A percentile compares a stretch with the other conserved stretches of the same genome.
Conservation (phyloP, 2,797 vertebrate genomes). For the Chloroceryle amazona region DNA sequence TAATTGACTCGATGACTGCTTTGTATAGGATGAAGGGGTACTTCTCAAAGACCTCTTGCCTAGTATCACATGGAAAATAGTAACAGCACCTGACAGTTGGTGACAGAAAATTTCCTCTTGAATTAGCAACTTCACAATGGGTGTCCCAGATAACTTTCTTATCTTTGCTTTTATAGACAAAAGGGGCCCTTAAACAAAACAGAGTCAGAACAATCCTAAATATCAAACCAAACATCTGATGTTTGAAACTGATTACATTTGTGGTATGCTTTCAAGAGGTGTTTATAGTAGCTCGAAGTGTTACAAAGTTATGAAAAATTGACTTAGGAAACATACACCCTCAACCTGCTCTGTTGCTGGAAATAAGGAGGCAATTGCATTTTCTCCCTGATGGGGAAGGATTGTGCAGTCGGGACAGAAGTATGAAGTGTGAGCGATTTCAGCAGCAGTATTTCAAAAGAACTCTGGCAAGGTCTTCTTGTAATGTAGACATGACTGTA, state of each 20-base stretch:
- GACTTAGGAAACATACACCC: slow-evolving; percentile 46
- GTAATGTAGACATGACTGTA: neutral
- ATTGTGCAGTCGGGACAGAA: slow-evolving; percentile 6
- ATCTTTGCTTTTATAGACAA: slow-evolving; percentile 31
- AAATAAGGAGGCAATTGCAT: slow-evolving; percentile 5
- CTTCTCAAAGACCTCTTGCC: slow-evolving; percentile 40
- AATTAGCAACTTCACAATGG: neutral
- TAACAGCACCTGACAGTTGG: slow-evolving; percentile 55
- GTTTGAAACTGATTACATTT: slow-evolving; percentile 46
- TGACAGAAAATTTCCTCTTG: slow-evolving; percentile 22
- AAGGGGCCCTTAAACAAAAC: neutral
- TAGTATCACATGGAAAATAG: slow-evolving; percentile 46
- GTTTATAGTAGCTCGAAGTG: slow-evolving; percentile 22
- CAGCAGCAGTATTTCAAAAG: slow-evolving; percentile 36
- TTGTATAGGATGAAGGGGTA: slow-evolving; percentile 32
- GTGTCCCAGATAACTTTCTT: slow-evolving; percentile 45
- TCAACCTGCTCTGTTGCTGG: slow-evolving; percentile 31
- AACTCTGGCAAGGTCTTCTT: slow-evolving; percentile 9
- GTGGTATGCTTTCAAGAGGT: neutral
- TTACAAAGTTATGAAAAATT: slow-evolving; percentile 54
- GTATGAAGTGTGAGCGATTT: slow-evolving; percentile 41
- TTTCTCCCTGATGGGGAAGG: neutral
- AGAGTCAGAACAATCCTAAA: slow-evolving; percentile 28
- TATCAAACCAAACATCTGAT: slow-evolving; percentile 60
- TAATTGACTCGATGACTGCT: slow-evolving; percentile 3